Base-by-base conservation (phyloP, 2,113 vertebrate species). In the Anolis carolinensis region DNA sequence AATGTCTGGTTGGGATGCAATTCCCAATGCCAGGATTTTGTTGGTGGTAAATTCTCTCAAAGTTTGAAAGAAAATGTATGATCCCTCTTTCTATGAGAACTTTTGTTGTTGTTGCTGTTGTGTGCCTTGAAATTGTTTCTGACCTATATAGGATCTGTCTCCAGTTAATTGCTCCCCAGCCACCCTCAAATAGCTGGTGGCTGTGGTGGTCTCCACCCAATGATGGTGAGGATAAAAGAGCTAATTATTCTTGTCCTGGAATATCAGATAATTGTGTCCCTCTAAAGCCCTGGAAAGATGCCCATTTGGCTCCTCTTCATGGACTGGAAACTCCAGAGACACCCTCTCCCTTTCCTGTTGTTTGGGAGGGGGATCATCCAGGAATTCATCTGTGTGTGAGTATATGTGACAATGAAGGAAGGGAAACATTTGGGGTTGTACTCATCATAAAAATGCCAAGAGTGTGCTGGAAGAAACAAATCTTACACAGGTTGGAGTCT, bases 331-430 rank as follows among this genome's bases (percentile, higher is more conserved):
- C 55, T 74, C 32, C 52, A 55, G 27, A 55, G 27, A 18, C 36
- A 18, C 63, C 48, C 34, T 55, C 55, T 63, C 71, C 71, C 71
- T 83, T 83, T 63, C 55, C 55, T 83, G 71, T 63, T 83, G 34
- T 75, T 63, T 44, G 71, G 27, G 71, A 82, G 30, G 65, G 30
- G 52, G 52, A 70, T 44, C 27, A 13, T 13, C 20, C 67, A 79
- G 59, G 78, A 63, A 79, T 79, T 32, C 23, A 13, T 63, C 23
- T 52, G 3, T 50, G 9, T 18, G 10, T 68, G 44, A 39, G 34
- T 13, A 10, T 23, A 9, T 36, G 78, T 25, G 34, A 27, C 4
- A 13, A 27, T 18, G 25, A 30, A 79, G 13, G 39, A 81, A 81
- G 36, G 78, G 21, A 65, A 80, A 65, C 1, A 25, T 27, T 75